Conservation (phyloP, 2,888 invertebrate genomes). For the Monochamus alternatus region DNA sequence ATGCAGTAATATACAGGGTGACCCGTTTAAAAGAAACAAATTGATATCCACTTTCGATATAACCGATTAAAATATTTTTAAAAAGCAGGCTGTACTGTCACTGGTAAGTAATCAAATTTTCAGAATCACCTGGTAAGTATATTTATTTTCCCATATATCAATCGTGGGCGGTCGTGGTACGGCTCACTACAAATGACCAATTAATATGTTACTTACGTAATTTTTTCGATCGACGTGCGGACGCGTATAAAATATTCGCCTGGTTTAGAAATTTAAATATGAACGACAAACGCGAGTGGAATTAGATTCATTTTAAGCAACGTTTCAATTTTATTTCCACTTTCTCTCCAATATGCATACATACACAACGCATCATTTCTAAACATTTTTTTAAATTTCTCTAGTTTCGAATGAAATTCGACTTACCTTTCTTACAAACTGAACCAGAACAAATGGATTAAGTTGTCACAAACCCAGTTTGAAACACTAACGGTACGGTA, state of each 20-base stretch:
- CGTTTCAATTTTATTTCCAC: constrained; percentile 4
- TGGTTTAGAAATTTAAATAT: constrained; percentile 18
- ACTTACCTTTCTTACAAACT: neutral
- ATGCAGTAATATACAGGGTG: no score
- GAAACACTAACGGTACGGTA: no score
- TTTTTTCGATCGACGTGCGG: neutral
- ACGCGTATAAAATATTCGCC: constrained; percentile 10
- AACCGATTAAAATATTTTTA: no score
- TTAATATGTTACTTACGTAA: neutral
- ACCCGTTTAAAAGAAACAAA: no score
- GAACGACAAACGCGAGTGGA: constrained; percentile 6
- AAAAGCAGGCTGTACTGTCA: no score
- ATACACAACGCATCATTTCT: constrained; percentile 2
- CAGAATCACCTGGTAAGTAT: no score
- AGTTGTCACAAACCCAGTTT: no score
- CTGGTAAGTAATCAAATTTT: no score
- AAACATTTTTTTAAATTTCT: neutral
- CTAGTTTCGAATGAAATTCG: neutral
- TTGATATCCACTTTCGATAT: no score
- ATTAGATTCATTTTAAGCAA: neutral
- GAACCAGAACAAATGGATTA: neutral
- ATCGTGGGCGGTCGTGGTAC: no score
- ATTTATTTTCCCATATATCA: no score
- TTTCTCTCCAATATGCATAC: constrained; percentile 12
- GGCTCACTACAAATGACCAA: neutral